Conservation (phyloP, 2,888 invertebrate species). For the Xestia sexstrigata region DNA sequence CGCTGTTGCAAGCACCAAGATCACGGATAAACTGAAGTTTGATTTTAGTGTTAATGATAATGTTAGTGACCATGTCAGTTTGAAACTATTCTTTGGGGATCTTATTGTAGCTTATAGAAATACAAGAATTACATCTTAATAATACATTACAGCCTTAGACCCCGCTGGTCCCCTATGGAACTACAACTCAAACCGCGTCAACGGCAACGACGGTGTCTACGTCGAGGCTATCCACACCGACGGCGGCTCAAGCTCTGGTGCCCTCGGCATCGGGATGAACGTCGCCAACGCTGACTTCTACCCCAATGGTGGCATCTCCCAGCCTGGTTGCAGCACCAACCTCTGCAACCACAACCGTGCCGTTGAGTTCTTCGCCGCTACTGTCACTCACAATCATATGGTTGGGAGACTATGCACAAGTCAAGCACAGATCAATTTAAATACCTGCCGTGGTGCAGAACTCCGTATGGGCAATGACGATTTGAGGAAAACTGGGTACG, state of each 20-base stretch:
- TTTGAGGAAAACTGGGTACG: slow-evolving; percentile 68
- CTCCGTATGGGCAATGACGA: slow-evolving; percentile 75
- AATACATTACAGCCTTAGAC: slow-evolving; percentile 60
- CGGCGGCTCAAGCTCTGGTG: slow-evolving; percentile 72
- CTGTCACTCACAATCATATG: slow-evolving; percentile 74
- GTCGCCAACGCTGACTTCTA: slow-evolving; percentile 90
- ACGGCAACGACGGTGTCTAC: slow-evolving; percentile 78
- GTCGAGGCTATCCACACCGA: slow-evolving; percentile 80
- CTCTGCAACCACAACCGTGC: slow-evolving; percentile 78
- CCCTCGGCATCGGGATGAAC: slow-evolving; percentile 83
- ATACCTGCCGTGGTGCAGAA: slow-evolving; percentile 73
- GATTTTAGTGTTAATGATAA: too few relatives aligned
- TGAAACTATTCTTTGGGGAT: background rate
- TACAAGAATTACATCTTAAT: background rate
- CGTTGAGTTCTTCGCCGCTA: slow-evolving; percentile 76
- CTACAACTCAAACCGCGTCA: slow-evolving; percentile 69
- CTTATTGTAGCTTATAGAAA: background rate
- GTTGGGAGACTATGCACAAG: slow-evolving; percentile 71
- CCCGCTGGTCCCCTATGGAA: slow-evolving; percentile 71
- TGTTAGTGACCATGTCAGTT: too few relatives aligned
- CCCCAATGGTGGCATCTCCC: slow-evolving; percentile 88
- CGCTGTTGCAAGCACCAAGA: too few relatives aligned
- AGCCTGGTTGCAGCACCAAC: slow-evolving; percentile 75
- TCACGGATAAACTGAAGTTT: too few relatives aligned
- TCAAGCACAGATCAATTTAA: slow-evolving; percentile 65